Conservation (phyloP, 2,113 vertebrate species). For the Cercocebus atys region DNA sequence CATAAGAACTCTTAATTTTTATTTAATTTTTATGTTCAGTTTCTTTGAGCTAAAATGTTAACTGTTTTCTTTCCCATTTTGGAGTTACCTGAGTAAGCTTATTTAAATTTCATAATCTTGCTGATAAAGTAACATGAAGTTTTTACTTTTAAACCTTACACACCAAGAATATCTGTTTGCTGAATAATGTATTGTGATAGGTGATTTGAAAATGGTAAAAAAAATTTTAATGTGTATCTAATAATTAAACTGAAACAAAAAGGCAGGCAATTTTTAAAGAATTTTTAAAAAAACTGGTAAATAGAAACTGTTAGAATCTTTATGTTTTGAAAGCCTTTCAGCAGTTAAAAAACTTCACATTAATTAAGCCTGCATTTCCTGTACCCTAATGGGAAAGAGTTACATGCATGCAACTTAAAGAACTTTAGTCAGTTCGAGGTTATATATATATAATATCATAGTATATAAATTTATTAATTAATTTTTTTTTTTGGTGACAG, state of each 20-base stretch:
- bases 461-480: no score
- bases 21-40: neutral
- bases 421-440: neutral
- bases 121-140: neutral
- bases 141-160: neutral
- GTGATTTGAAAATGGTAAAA: neutral
- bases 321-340: neutral
- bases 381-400: neutral
- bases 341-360: neutral
- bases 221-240: neutral
- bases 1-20: neutral
- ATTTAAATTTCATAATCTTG: neutral
- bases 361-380: neutral
- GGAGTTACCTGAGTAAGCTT: neutral
- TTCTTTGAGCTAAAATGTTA: neutral
- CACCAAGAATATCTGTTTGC: neutral
- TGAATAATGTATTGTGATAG: neutral
- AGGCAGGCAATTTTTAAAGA: neutral
- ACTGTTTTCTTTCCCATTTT: neutral
- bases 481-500: no score
- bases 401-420: rapidly evolving
- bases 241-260: neutral
- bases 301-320: neutral
- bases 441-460: no score
- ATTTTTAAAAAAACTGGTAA: neutral